These are phyloP conservation scores for Aricia artaxerxes DNA, from an alignment of 2,888 invertebrate genomes.

Conservation along the genomic window DNA sequence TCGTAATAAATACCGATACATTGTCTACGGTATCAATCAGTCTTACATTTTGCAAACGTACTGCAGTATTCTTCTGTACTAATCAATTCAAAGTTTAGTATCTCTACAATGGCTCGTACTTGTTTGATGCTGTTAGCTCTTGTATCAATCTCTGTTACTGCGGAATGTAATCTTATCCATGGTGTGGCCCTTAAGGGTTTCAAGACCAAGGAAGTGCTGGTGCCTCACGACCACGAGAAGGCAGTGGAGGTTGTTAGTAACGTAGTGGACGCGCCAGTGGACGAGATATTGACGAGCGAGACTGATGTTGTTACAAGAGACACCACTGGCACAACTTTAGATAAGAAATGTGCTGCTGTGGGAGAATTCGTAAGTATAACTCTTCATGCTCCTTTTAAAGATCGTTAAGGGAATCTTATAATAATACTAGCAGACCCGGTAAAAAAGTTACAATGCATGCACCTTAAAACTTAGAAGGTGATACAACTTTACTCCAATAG, in stretches of 20 bases:
- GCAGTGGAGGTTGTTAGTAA: background rate
- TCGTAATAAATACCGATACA: constrained; percentile 6
- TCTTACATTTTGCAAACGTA: background rate
- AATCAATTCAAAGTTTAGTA: background rate
- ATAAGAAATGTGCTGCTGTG: constrained; percentile 51
- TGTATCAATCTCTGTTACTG: background rate
- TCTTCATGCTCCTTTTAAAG: background rate
- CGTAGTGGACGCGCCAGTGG: constrained; percentile 2
- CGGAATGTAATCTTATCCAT: constrained; percentile 13
- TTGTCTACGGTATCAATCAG: background rate
- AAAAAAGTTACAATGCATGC: too few species aligned
- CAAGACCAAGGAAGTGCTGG: constrained; percentile 10
- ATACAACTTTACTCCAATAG: too few species aligned
- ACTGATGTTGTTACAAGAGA: background rate
- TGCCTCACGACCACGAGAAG: constrained; percentile 8
- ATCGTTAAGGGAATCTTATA: too few species aligned
- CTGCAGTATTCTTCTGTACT: background rate
- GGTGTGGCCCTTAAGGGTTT: background rate
- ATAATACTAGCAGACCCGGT: too few species aligned
- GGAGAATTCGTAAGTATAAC: constrained; percentile 60
- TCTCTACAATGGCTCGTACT: background rate
- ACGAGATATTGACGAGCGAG: background rate
- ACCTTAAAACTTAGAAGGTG: too few species aligned
- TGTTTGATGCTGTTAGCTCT: background rate
- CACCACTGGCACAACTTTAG: background rate